Evolutionary conservation across 2,797 vertebrate species (phyloP).

Genomic region (Semotilus atromaculatus): DNA sequence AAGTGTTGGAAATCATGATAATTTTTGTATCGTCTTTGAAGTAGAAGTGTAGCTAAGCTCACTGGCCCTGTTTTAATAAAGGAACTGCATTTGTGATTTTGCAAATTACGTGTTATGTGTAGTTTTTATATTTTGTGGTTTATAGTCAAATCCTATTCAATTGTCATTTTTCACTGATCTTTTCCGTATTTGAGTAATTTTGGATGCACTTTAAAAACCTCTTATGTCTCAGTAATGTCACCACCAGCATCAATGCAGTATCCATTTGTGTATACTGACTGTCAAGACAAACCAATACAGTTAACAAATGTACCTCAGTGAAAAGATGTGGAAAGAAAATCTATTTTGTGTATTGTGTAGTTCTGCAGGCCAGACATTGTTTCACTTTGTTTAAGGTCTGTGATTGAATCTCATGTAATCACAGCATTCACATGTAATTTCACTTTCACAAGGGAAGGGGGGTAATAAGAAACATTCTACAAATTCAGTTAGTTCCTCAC

Average conservation of each 20-base stretch:
- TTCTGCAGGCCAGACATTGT: neutral
- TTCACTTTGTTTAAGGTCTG: neutral
- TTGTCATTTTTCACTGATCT: neutral
- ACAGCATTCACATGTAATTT: neutral
- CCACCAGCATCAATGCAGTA: neutral
- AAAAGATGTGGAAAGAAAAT: neutral
- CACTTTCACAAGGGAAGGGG: neutral
- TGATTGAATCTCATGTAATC: neutral
- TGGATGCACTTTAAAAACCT: neutral
- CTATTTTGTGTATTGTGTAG: neutral
- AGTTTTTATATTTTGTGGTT: neutral
- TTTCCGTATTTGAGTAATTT: neutral
- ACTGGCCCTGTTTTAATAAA: conserved; percentile 51
- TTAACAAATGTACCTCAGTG: neutral
- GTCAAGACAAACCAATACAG: neutral
- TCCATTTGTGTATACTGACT: neutral
- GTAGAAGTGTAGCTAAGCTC: conserved; percentile 49
- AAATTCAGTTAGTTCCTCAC: no score
- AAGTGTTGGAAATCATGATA: conserved; percentile 34
- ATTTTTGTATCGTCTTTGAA: conserved; percentile 55
- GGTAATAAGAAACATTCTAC: neutral
- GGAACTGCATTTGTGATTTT: conserved; percentile 49
- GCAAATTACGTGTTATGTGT: neutral
- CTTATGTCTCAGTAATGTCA: neutral
- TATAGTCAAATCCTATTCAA: neutral